These are phyloP conservation scores for Corticium candelabrum DNA, from an alignment of 37 sponge, comb jelly and placozoan genomes.

Conservation along the genomic window DNA sequence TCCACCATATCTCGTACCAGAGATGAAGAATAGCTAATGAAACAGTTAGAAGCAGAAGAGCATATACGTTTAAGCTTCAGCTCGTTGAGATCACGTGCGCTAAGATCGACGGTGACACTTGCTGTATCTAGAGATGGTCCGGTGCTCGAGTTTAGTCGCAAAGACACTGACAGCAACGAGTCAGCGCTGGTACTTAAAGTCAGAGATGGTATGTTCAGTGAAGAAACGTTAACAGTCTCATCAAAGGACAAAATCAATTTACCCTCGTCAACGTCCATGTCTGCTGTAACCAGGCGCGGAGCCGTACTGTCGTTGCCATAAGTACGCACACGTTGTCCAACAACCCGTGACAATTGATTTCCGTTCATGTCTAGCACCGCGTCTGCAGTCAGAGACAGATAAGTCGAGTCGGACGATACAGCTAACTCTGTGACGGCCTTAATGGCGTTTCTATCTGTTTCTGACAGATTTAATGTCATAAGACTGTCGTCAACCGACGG, in stretches of 20 bases:
- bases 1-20: conserved; percentile 36
- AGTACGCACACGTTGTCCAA: conserved; percentile 35
- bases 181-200: conserved; percentile 18
- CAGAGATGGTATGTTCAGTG: conserved; percentile 46
- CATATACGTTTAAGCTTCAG: conserved; percentile 37
- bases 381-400: conserved; percentile 24
- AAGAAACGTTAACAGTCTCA: conserved; percentile 52
- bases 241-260: conserved; percentile 58
- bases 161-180: background rate
- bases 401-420: conserved; percentile 38
- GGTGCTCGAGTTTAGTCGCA: conserved; percentile 22
- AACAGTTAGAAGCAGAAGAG: conserved; percentile 23
- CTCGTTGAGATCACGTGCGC: conserved; percentile 37
- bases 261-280: conserved; percentile 42
- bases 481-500: conserved; percentile 33
- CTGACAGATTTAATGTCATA: conserved; percentile 29
- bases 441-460: conserved; percentile 68
- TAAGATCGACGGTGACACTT: conserved; percentile 28
- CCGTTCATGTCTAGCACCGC: conserved; percentile 44
- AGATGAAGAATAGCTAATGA: conserved; percentile 26
- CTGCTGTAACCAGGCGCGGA: conserved; percentile 44
- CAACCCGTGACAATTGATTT: conserved; percentile 37
- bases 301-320: conserved; percentile 36
- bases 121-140: conserved; percentile 17
- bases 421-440: conserved; percentile 49